Evolutionary conservation across 2,888 invertebrate genomes (phyloP).

Genomic region (Andrena trimmerana): DNA sequence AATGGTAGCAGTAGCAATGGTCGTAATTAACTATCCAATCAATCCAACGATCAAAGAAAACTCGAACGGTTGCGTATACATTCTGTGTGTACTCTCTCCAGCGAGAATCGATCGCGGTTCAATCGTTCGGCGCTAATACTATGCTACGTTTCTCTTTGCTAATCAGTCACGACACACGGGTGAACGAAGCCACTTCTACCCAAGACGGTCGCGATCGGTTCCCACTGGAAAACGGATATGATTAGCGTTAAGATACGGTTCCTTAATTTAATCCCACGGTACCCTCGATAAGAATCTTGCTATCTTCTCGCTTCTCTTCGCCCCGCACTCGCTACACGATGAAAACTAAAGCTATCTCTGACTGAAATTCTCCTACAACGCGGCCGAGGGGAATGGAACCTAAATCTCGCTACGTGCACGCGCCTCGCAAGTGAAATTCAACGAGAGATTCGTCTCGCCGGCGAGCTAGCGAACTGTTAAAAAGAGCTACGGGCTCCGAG

Average conservation of each 20-base stretch:
- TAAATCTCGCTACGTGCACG: slow-evolving; percentile 8
- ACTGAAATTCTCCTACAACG: slow-evolving; percentile 25
- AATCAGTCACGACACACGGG: slow-evolving; percentile 50
- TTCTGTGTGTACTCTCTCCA: slow-evolving; percentile 52
- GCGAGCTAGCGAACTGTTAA: neutral
- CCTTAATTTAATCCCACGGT: slow-evolving; percentile 28
- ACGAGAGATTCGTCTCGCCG: neutral
- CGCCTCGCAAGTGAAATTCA: neutral
- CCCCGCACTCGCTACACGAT: neutral
- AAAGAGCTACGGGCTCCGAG: neutral
- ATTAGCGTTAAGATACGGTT: slow-evolving; percentile 46
- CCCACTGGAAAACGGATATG: slow-evolving; percentile 54
- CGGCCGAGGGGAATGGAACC: slow-evolving; percentile 24
- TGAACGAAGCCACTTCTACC: slow-evolving; percentile 30
- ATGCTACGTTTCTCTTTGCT: slow-evolving; percentile 37
- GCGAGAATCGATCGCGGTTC: slow-evolving; percentile 50
- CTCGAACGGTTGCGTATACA: slow-evolving; percentile 66
- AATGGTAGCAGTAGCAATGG: slow-evolving; percentile 67
- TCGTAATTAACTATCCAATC: slow-evolving; percentile 51
- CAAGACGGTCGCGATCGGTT: slow-evolving; percentile 38
- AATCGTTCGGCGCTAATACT: slow-evolving; percentile 45
- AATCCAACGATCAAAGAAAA: slow-evolving; percentile 57
- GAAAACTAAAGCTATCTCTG: slow-evolving; percentile 26
- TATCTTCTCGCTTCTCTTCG: slow-evolving; percentile 8
- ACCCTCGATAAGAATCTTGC: slow-evolving; percentile 11